These are phyloP conservation scores for Chiloscyllium plagiosum DNA, from an alignment of 2,113 vertebrate species.

Conservation along the genomic window DNA sequence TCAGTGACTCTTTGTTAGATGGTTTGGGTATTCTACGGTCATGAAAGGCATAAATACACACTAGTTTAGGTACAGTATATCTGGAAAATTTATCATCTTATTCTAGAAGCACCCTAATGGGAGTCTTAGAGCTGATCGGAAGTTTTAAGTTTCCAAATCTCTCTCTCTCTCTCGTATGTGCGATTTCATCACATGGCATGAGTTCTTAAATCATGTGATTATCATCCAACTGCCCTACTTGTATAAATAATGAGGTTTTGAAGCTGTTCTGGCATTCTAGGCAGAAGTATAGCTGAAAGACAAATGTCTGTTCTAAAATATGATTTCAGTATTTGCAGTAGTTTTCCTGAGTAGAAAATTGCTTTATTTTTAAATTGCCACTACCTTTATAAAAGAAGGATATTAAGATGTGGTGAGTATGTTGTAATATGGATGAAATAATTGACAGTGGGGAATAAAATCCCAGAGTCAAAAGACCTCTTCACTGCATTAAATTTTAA, in stretches of 20 bases:
- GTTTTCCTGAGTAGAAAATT: not conserved
- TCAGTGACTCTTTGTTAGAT: not conserved
- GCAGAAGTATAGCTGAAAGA: not conserved
- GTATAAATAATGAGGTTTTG: not conserved
- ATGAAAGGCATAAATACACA: not conserved
- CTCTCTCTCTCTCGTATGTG: constrained; percentile 39
- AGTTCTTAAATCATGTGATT: constrained; percentile 73
- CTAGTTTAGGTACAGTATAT: not conserved
- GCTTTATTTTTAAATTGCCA: not conserved
- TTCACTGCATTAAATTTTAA: not conserved
- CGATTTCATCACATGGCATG: constrained; percentile 71
- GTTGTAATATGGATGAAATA: not conserved
- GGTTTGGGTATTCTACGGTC: not conserved
- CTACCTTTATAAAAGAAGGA: not conserved
- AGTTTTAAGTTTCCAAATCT: not conserved
- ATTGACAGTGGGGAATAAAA: not conserved
- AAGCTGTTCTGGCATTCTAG: not conserved
- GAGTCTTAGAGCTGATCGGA: not conserved
- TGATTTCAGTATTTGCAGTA: not conserved
- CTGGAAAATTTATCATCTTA: not conserved
- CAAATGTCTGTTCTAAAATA: not conserved
- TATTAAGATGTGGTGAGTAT: not conserved
- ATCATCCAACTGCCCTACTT: constrained; percentile 52
- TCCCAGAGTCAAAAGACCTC: not conserved
- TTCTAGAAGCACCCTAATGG: not conserved